A percentile compares a stretch with the other conserved stretches of the same genome.
Conservation (phyloP, 2,113 vertebrate genomes). For the Monopterus albus region DNA sequence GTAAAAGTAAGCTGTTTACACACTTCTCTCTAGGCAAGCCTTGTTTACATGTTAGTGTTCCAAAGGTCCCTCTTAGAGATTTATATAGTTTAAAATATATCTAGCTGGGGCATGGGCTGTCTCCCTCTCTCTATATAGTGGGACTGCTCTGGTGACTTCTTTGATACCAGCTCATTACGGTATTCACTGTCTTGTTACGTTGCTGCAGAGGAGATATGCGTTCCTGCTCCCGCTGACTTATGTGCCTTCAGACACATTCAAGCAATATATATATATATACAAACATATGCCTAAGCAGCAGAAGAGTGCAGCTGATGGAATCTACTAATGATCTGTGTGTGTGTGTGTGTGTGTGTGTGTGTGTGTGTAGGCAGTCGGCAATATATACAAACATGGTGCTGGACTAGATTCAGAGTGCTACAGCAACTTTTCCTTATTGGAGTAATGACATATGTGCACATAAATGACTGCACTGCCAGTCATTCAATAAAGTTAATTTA, state of each 20-base stretch:
- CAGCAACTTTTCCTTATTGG: slow-evolving; percentile 1
- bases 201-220: slow-evolving; percentile 38
- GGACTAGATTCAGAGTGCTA: slow-evolving; percentile 2
- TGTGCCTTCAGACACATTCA: slow-evolving; percentile 32
- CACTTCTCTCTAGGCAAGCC: too few species aligned
- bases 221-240: slow-evolving; percentile 47
- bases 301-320: slow-evolving; percentile 22
- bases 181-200: slow-evolving; percentile 58
- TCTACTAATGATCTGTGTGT: slow-evolving; percentile 20
- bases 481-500: too few species aligned
- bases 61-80: not conserved
- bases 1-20: not conserved
- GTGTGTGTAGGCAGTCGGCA: slow-evolving; percentile 12
- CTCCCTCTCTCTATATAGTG: slow-evolving; percentile 10
- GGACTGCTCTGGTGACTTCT: slow-evolving; percentile 26
- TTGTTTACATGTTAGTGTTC: too few species aligned
- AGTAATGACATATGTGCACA: not conserved
- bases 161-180: slow-evolving; percentile 55
- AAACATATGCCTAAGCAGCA: slow-evolving; percentile 33
- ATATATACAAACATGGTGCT: slow-evolving; percentile 16
- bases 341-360: not conserved
- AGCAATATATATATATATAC: slow-evolving; percentile 18
- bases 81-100: not conserved
- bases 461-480: too few species aligned
- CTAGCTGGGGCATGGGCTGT: not conserved